These are phyloP conservation scores for Argyrosomus japonicus DNA, from an alignment of 2,113 vertebrate species.

Conservation along the genomic window DNA sequence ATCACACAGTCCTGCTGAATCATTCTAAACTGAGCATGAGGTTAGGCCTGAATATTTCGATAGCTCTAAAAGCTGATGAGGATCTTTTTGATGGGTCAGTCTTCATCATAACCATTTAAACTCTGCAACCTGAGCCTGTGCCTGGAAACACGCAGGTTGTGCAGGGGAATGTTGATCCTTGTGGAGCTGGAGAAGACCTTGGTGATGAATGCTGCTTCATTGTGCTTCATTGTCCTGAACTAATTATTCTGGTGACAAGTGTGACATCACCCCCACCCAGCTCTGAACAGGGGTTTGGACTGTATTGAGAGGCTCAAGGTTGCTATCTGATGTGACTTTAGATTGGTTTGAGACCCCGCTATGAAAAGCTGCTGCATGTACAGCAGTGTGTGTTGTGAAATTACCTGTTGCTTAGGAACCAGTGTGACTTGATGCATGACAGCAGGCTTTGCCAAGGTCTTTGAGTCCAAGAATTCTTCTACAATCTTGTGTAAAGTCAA, in stretches of 20 bases:
- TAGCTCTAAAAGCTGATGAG: constrained; percentile 18
- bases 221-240: constrained; percentile 77
- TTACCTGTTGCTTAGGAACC: constrained; percentile 88
- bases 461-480: constrained; percentile 45
- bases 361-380: constrained; percentile 76
- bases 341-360: constrained; percentile 68
- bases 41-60: constrained; percentile 17
- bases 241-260: constrained; percentile 76
- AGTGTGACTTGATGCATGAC: constrained; percentile 64
- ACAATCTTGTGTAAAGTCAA: neutral
- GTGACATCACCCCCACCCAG: constrained; percentile 32
- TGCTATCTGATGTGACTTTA: constrained; percentile 66
- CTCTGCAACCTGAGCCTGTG: constrained; percentile 46
- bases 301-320: constrained; percentile 77
- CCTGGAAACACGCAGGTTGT: constrained; percentile 61
- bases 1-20: neutral
- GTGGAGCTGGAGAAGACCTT: constrained; percentile 55
- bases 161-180: constrained; percentile 71
- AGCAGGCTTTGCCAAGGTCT: constrained; percentile 73
- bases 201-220: constrained; percentile 72
- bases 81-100: constrained; percentile 2
- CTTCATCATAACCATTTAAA: constrained; percentile 57
- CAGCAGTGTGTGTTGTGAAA: constrained; percentile 70
- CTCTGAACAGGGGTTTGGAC: constrained; percentile 61
- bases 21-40: neutral